A percentile compares a stretch with the other conserved stretches of the same genome.
These are phyloP conservation scores for Hormaphis cornu DNA, from an alignment of 1,140 invertebrate species.

Conservation along the genomic window DNA sequence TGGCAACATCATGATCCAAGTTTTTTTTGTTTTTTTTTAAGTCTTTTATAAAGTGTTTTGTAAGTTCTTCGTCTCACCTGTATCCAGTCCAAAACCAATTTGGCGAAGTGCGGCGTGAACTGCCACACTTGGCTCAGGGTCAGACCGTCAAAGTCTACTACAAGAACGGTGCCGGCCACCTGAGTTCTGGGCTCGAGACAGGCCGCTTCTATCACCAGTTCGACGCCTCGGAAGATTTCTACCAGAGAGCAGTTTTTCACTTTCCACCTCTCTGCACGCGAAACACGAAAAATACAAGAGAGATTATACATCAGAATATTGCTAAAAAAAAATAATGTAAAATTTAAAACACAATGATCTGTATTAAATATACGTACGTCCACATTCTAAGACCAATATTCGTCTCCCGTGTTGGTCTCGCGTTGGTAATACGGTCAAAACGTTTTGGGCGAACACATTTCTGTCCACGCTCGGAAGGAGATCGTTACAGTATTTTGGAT, in stretches of 20 bases:
- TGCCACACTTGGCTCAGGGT: constrained; percentile 56
- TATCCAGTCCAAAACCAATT: constrained; percentile 53
- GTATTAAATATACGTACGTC: constrained; percentile 43
- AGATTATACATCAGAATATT: not conserved
- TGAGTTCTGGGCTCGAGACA: constrained; percentile 54
- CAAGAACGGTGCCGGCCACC: constrained; percentile 50
- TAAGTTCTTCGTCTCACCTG: constrained; percentile 48
- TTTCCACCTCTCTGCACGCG: constrained; percentile 54
- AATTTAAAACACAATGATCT: not conserved
- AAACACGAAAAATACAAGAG: not conserved
- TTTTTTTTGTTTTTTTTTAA: too few relatives aligned
- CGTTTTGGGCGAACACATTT: constrained; percentile 46
- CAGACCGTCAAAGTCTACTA: constrained; percentile 60
- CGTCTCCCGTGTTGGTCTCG: constrained; percentile 48
- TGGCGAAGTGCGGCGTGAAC: constrained; percentile 59
- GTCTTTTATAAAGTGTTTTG: not conserved
- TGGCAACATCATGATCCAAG: too few relatives aligned
- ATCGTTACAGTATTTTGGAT: constrained; percentile 47
- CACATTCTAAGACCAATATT: constrained; percentile 49
- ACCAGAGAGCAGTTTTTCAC: constrained; percentile 48
- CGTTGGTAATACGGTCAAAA: constrained; percentile 50
- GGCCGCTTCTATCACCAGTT: constrained; percentile 51
- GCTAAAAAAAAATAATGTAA: too few relatives aligned
- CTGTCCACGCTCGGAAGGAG: constrained; percentile 46
- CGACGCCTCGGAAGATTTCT: constrained; percentile 51